Evolutionary conservation across 2,113 vertebrate species (phyloP).

Genomic region (Trachemys scripta): DNA sequence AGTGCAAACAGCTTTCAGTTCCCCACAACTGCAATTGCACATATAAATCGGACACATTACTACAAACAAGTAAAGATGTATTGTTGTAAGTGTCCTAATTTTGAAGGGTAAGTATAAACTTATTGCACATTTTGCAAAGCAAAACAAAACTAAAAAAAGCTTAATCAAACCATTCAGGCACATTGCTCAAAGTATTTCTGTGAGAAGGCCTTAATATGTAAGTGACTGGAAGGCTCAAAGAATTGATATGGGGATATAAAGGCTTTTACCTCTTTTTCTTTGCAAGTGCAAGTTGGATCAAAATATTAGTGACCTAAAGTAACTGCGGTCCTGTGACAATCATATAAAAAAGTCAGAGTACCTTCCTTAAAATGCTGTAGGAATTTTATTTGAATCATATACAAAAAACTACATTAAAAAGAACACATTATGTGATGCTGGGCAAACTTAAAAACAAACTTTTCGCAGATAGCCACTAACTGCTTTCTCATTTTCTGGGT

Average conservation of each 20-base stretch:
- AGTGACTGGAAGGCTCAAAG: neutral
- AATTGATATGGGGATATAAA: neutral
- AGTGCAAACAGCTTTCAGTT: conserved; percentile 17
- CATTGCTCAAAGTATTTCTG: neutral
- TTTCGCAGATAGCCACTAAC: neutral
- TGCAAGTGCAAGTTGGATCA: neutral
- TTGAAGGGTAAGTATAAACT: neutral
- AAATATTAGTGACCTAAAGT: neutral
- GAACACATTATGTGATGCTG: accelerated
- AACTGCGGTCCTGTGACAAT: neutral
- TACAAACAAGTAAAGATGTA: neutral
- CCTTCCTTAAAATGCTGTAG: accelerated
- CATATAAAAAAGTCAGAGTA: neutral
- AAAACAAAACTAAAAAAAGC: neutral
- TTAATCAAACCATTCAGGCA: neutral
- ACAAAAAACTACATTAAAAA: neutral
- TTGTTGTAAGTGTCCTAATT: neutral
- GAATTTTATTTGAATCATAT: neutral
- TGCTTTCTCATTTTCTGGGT: neutral
- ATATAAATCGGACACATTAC: neutral
- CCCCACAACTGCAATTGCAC: neutral
- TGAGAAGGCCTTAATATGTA: neutral
- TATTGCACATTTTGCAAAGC: neutral
- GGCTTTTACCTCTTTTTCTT: neutral
- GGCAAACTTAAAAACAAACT: neutral